Base-by-base conservation (phyloP, 2,888 invertebrate genomes). In the Eristalinus sepulchralis region DNA sequence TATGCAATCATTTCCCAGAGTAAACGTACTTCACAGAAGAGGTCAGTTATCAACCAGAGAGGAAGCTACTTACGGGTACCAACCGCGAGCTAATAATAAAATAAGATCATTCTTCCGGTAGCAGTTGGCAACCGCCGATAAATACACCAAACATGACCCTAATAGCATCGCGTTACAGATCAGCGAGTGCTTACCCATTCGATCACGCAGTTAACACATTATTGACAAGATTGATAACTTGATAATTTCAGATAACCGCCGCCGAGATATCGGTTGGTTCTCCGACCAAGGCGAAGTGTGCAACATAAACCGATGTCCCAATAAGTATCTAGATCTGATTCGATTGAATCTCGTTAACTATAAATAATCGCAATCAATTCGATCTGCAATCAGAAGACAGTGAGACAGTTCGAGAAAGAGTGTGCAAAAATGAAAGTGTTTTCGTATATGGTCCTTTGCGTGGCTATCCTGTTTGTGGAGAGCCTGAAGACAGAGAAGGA, bases 401-500 rank as follows among this genome's bases (percentile, higher is more conserved):
- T 59, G 8, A 13, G 55, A 55, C 17, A 57, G 47, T 17, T 62
- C 11, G 27, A 11, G 20, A 39, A 17, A 34, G 20, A 20, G 0
- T 36, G 20, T 34, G 53, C 70, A 6, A 70, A n/a, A 63, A 84
- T 84, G 84, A 62, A 76, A 67, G 27, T 62, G 2, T 10, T 64
- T 6, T 1, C 70, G 22, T 36, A 39, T 57, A 39, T 80, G 13
- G 20, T 64, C 3, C 10, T 85, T 2, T 24, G 55, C 36, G n/a
- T 55, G 0, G 10, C 55, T 2, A 33, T 77, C 13, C 13, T 83
- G 4, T 53, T 64, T 33, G 55, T 33, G 9, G 64, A 73, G 0
- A 34, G 64, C 17, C 66, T 78, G n/a, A 86, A 83, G 34, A 86
- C 86, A 20, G 86, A 86, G 36, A 75, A 22, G 2, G 78, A 86